Percentiles rank a stretch among this genome's conserved stretches.
phyloP scores from a whole-genome alignment of 2,113 vertebrate genomes.

The Anoura caudifer region DNA sequence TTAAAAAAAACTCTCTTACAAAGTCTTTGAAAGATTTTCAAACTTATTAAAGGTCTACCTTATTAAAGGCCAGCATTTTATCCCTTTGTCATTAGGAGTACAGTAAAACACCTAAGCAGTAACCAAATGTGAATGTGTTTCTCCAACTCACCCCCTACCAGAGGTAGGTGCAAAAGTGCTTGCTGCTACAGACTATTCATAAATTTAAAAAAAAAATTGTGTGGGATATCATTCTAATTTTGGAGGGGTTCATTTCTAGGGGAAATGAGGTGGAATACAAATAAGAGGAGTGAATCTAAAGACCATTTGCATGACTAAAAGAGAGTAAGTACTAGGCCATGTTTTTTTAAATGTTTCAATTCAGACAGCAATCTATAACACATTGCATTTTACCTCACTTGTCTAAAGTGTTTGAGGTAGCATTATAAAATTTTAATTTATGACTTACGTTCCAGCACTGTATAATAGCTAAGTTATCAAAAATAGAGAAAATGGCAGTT shows the following conservation, averaged over 20 bases:
- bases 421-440: conserved; percentile 9
- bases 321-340: background rate
- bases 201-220: background rate
- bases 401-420: background rate
- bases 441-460: background rate
- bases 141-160: background rate
- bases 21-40: conserved; percentile 4
- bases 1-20: background rate
- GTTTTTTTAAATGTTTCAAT: background rate
- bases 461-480: background rate
- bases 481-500: background rate
- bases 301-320: background rate
- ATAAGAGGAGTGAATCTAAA: background rate
- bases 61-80: background rate
- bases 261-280: background rate
- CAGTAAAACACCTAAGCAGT: background rate
- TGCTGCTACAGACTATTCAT: background rate
- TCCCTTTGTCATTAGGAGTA: background rate
- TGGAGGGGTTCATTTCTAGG: background rate
- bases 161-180: background rate
- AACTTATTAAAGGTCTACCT: background rate
- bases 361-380: background rate
- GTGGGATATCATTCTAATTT: background rate
- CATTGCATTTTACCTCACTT: background rate
- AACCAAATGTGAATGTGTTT: background rate